phyloP scores from a whole-genome alignment of 2,888 invertebrate genomes.

The Steinernema hermaphroditum region DNA sequence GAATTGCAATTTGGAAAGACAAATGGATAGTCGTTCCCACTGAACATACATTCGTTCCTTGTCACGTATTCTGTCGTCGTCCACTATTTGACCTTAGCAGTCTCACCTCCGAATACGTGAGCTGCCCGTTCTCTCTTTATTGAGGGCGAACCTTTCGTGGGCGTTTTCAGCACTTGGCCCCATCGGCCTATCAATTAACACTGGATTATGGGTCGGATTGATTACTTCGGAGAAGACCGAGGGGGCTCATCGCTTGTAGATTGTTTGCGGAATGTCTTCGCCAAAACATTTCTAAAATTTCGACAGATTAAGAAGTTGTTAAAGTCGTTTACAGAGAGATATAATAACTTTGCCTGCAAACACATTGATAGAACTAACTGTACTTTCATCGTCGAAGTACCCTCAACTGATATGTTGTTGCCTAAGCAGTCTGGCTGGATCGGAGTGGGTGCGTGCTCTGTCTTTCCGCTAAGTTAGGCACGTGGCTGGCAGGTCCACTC shows the following conservation, averaged over 20 bases:
- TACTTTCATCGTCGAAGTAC: too few species aligned
- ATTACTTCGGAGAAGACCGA: not conserved
- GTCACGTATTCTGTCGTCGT: constrained; percentile 18
- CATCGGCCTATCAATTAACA: not conserved
- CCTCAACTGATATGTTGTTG: too few species aligned
- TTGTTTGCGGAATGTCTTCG: too few species aligned
- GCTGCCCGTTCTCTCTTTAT: not conserved
- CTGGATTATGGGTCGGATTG: not conserved
- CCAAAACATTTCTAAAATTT: too few species aligned
- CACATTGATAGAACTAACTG: too few species aligned
- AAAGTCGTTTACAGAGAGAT: too few species aligned
- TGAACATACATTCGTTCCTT: not conserved
- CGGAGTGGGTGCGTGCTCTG: too few species aligned
- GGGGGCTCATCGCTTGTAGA: not conserved
- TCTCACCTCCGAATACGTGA: not conserved
- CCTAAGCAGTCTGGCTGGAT: too few species aligned
- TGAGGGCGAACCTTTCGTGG: not conserved
- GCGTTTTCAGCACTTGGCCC: not conserved
- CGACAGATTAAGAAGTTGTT: too few species aligned
- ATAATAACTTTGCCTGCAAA: too few species aligned
- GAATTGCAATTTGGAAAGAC: not conserved
- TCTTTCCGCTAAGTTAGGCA: not conserved
- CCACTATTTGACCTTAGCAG: not conserved
- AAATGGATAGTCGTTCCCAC: not conserved
- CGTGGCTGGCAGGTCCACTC: not conserved